Percentiles rank a stretch among this genome's conserved stretches.
Conservation (phyloP, 2,797 vertebrate species). For the Characodon lateralis region DNA sequence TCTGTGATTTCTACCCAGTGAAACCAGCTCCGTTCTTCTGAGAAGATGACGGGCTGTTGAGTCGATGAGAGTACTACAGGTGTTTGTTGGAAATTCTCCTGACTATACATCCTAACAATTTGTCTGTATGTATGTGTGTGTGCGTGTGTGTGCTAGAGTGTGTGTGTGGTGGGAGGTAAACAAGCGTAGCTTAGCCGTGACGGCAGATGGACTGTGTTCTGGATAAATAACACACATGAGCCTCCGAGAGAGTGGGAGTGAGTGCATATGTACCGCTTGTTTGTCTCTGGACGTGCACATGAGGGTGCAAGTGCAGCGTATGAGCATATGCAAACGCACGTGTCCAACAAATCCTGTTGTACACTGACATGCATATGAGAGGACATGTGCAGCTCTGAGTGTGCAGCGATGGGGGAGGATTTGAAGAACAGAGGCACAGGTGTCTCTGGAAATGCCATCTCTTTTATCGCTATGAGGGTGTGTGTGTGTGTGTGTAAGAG, state of each 20-base stretch:
- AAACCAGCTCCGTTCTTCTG: slow-evolving; percentile 53
- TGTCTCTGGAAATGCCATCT: slow-evolving; percentile 60
- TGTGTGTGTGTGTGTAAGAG: not conserved
- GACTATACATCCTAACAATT: slow-evolving; percentile 4
- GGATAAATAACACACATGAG: slow-evolving; percentile 62
- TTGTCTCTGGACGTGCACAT: slow-evolving; percentile 6
- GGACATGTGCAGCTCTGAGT: slow-evolving; percentile 11
- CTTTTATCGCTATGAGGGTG: slow-evolving; percentile 28
- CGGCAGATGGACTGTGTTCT: slow-evolving; percentile 61
- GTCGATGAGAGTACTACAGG: slow-evolving; percentile 49
- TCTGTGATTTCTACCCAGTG: slow-evolving; percentile 29
- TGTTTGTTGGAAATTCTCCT: slow-evolving; percentile 44
- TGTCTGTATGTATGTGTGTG: too few species aligned
- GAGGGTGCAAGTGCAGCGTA: slow-evolving; percentile 36
- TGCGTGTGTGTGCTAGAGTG: too few species aligned
- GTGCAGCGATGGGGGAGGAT: not conserved
- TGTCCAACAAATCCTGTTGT: slow-evolving; percentile 19
- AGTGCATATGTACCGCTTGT: not conserved
- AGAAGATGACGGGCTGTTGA: slow-evolving; percentile 52
- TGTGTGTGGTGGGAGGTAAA: not conserved
- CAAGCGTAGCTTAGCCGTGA: slow-evolving; percentile 21
- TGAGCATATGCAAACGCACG: slow-evolving; percentile 18
- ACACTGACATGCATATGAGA: slow-evolving; percentile 24
- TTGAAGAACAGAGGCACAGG: slow-evolving; percentile 54
- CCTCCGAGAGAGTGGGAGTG: slow-evolving; percentile 45